Base-by-base conservation (phyloP, 2,113 vertebrate species). In the Genyomyrus donnyi region DNA sequence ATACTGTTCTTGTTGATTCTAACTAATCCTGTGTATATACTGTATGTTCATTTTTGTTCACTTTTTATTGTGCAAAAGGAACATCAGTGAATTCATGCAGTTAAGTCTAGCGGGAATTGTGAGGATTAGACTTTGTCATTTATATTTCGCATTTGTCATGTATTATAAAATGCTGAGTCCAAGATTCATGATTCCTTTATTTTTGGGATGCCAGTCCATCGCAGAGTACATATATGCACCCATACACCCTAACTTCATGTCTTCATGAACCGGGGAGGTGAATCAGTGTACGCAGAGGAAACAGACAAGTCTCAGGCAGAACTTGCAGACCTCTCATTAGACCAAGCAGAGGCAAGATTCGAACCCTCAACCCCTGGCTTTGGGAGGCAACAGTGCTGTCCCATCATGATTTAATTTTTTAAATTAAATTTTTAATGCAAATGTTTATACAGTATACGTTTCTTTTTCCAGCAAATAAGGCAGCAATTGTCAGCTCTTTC, bases 401-500 rank as follows among this genome's bases (percentile, higher is more conserved):
- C n/a, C 62, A 70, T 70, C n/a, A 70, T 70, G 39, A 27, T 46
- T 56, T 13, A 66, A 45, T 15, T 11, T 7, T 42, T 42, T 42
- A 0, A 42, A 42, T 42, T 42, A 42, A 42, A 85, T 91, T 89
- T 58, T 74, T 90, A 49, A 70, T 70, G n/a, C 74, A 42, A 42
- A 80, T 39, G 31, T 77, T 77, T 77, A 77, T 31, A 39, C 70
- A 77, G 13, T 39, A 77, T 45, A 88, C 10, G 1, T 70, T 91
- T 92, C 90, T 92, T 66, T 42, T 24, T 92, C 58, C 39, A 99
- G 98, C 92, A 96, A 77, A 98, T 99, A 91, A 91, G 89, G 46
- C 46, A 39, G 0, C 96, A 95, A n/a, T 92, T 99, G 92, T 92
- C 52, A 49, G 58, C 89, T 21, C 93, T 99, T 93, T 95, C 96